A percentile compares a stretch with the other conserved stretches of the same genome.
These are phyloP conservation scores for Phylloscopus trochilus DNA, from an alignment of 2,113 vertebrate species.

Conservation along the genomic window DNA sequence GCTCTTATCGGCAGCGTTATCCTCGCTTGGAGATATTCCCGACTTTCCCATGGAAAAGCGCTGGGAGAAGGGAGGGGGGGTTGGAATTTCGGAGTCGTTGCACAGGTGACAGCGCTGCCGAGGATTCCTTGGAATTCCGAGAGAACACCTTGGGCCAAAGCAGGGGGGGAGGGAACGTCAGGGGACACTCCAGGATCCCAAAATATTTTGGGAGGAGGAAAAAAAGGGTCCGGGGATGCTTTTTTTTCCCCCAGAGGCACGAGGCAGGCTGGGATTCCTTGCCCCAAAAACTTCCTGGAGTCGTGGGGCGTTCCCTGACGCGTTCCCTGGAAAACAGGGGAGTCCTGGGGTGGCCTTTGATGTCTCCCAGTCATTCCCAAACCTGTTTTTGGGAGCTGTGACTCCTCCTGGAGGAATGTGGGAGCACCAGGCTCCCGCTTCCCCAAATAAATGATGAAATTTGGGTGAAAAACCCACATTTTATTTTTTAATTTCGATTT, in stretches of 20 bases:
- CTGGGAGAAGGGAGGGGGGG: too few species aligned
- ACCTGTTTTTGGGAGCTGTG: too few species aligned
- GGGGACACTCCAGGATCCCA: neutral
- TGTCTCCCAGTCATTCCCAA: neutral
- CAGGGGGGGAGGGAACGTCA: neutral
- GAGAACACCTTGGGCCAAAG: fast-evolving
- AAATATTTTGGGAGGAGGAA: neutral
- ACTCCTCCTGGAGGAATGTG: too few species aligned
- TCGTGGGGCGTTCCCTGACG: neutral
- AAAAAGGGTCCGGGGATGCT: neutral
- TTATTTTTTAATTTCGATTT: too few species aligned
- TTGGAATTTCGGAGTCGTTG: fast-evolving
- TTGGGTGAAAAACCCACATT: too few species aligned
- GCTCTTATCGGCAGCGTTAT: neutral
- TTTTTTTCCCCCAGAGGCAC: too few species aligned
- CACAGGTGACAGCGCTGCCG: neutral
- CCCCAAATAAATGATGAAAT: too few species aligned
- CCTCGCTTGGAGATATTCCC: neutral
- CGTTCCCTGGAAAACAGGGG: neutral
- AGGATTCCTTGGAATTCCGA: neutral
- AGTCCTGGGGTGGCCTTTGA: too few species aligned
- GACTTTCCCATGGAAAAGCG: neutral
- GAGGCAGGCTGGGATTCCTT: too few species aligned
- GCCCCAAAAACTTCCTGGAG: neutral
- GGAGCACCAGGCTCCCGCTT: too few species aligned